A percentile compares a stretch with the other conserved stretches of the same genome.
These are phyloP conservation scores for Chelon auratus DNA, from an alignment of 2,797 vertebrate species.

Conservation along the genomic window DNA sequence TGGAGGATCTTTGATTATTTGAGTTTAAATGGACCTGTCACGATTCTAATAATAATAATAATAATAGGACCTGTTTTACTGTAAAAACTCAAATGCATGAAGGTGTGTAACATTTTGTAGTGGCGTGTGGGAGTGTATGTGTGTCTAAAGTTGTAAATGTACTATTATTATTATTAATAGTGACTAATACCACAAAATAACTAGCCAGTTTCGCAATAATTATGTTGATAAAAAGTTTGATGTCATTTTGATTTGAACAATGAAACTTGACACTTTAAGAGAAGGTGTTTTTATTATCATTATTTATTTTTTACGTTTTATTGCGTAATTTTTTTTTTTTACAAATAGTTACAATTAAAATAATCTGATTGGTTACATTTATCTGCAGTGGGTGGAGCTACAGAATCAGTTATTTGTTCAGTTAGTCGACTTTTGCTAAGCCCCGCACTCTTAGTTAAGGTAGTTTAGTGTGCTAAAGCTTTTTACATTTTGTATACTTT, in stretches of 20 bases:
- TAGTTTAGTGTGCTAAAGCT: too few species aligned
- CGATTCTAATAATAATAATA: slow-evolving; percentile 7
- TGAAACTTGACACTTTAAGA: neutral
- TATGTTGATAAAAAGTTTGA: neutral
- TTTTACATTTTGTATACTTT: neutral
- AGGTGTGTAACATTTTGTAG: slow-evolving; percentile 30
- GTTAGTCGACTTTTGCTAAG: too few species aligned
- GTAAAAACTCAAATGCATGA: slow-evolving; percentile 49
- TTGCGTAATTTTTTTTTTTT: neutral
- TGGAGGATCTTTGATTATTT: neutral
- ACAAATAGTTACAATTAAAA: slow-evolving; percentile 10
- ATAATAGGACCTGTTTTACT: neutral
- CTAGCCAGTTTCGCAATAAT: slow-evolving; percentile 58
- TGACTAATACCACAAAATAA: slow-evolving; percentile 2
- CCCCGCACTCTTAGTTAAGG: too few species aligned
- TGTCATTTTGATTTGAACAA: neutral
- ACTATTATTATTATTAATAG: slow-evolving; percentile 22
- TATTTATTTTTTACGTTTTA: neutral
- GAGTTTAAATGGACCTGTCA: slow-evolving; percentile 13
- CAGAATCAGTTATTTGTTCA: neutral
- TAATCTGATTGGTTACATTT: neutral
- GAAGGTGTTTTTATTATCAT: neutral
- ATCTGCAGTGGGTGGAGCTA: neutral
- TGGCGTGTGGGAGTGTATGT: slow-evolving; percentile 23
- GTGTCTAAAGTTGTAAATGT: slow-evolving; percentile 34